Conservation (phyloP, 2,113 vertebrate genomes). For the Triplophysa siluroides region DNA sequence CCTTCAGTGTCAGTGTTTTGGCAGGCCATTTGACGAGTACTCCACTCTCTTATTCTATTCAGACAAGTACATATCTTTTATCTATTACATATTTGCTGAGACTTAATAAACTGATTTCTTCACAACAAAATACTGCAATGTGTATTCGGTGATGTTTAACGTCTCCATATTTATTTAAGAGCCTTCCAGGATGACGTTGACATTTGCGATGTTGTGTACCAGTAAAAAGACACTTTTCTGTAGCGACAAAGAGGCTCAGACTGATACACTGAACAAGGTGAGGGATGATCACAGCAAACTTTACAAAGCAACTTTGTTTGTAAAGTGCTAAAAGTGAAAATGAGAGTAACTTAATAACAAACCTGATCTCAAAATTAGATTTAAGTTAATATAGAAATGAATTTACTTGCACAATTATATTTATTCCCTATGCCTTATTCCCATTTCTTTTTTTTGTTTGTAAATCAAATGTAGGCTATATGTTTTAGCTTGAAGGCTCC, state of each 20-base stretch:
- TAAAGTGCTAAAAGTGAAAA: background rate
- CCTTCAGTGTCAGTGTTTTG: background rate
- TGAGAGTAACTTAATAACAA: background rate
- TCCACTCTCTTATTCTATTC: accelerated
- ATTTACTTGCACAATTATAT: background rate
- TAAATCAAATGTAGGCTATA: no score
- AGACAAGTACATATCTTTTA: background rate
- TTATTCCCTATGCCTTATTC: no score
- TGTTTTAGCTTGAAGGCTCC: background rate
- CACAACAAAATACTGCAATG: no score
- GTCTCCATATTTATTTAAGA: conserved; percentile 9
- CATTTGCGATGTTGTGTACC: conserved; percentile 34
- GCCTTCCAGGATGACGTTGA: background rate
- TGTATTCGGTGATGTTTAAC: background rate
- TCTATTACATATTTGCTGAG: background rate
- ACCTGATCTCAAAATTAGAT: no score
- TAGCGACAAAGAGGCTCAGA: accelerated
- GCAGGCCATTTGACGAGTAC: accelerated
- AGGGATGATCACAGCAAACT: background rate
- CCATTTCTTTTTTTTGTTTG: no score
- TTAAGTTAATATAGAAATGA: no score
- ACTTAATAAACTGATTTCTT: background rate
- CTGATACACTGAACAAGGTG: accelerated
- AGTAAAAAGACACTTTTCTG: background rate
- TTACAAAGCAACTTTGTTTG: background rate